Evolutionary conservation across 2,888 invertebrate species (phyloP).

Genomic region (Polydrusus pterygomalis): DNA sequence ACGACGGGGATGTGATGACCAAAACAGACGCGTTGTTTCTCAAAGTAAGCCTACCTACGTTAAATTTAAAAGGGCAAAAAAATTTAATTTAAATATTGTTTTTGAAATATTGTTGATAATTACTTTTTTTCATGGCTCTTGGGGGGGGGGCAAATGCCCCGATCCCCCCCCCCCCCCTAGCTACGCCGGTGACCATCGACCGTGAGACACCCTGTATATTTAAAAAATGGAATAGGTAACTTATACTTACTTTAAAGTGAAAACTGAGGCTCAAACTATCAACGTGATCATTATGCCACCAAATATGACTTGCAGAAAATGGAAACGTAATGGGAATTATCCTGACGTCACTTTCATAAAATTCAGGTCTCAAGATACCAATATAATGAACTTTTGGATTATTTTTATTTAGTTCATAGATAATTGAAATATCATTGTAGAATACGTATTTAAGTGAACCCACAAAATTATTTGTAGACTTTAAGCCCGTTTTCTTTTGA

Average conservation of each 20-base stretch:
- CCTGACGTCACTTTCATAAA: constrained; percentile 87
- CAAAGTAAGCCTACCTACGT: too few species aligned
- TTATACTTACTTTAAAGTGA: constrained; percentile 86
- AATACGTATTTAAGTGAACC: constrained; percentile 92
- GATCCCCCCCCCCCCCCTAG: too few species aligned
- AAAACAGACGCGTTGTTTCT: too few species aligned
- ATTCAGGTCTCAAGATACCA: constrained; percentile 84
- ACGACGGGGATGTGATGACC: too few species aligned
- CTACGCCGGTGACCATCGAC: too few species aligned
- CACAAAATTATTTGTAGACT: constrained; percentile 77
- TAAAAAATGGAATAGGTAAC: too few species aligned
- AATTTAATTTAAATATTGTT: too few species aligned
- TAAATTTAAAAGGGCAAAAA: too few species aligned
- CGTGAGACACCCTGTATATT: too few species aligned
- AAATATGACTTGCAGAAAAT: constrained; percentile 91
- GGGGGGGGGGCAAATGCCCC: too few species aligned
- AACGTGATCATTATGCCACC: constrained; percentile 88
- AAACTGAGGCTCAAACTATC: constrained; percentile 86
- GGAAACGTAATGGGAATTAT: constrained; percentile 94
- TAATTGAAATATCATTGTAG: constrained; percentile 93
- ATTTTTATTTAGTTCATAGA: constrained; percentile 89
- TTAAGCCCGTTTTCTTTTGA: constrained; percentile 84
- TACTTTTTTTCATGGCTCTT: too few species aligned
- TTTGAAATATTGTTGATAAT: too few species aligned
- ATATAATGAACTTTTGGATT: constrained; percentile 83